These are phyloP conservation scores for Galbula dea DNA, from an alignment of 2,113 vertebrate species.

Conservation along the genomic window DNA sequence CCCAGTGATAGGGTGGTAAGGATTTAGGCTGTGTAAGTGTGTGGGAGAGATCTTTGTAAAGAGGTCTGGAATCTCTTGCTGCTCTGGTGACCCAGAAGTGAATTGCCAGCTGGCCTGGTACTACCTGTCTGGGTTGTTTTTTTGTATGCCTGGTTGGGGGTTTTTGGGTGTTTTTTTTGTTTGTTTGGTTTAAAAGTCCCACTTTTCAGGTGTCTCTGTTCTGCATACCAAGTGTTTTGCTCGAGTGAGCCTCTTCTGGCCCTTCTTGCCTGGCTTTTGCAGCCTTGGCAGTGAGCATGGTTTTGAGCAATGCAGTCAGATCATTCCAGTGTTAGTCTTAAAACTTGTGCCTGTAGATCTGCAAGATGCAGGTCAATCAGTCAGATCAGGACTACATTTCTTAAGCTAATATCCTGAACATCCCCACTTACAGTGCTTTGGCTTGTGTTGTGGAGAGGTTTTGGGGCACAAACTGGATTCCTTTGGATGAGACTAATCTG, in stretches of 20 bases:
- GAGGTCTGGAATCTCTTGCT: background rate
- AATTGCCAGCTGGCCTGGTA: background rate
- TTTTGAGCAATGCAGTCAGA: background rate
- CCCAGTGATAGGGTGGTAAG: background rate
- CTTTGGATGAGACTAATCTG: background rate
- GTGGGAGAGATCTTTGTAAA: background rate
- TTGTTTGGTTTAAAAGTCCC: background rate
- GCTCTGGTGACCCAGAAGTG: background rate
- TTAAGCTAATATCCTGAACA: background rate
- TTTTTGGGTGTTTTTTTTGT: accelerated
- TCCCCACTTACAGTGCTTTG: background rate
- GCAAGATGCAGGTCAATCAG: background rate
- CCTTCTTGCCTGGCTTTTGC: background rate
- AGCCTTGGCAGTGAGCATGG: background rate
- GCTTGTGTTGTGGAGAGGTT: background rate
- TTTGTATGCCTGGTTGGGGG: background rate
- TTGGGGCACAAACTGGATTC: constrained; percentile 6
- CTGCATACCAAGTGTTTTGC: background rate
- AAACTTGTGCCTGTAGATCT: background rate
- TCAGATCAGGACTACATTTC: background rate
- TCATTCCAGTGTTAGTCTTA: background rate
- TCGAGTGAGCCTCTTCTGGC: background rate
- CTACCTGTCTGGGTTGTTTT: background rate
- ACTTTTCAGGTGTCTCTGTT: background rate
- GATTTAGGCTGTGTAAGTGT: background rate